phyloP scores from a whole-genome alignment of 2,797 vertebrate genomes.

The Etheostoma perlongum region DNA sequence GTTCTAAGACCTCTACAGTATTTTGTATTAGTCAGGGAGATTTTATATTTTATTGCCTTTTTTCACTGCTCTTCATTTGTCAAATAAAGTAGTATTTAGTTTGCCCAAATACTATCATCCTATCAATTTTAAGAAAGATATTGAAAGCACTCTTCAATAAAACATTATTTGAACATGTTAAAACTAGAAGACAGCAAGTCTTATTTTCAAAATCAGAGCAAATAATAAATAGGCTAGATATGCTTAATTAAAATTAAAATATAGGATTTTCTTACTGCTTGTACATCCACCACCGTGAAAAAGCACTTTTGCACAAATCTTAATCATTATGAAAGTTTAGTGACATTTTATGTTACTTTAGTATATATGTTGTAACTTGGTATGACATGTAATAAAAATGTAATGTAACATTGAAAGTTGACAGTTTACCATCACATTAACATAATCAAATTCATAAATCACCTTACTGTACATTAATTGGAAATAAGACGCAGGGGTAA shows the following conservation, averaged over 20 bases:
- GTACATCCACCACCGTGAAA: background rate
- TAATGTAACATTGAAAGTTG: background rate
- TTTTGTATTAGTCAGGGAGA: background rate
- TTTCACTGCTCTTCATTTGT: background rate
- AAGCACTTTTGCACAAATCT: background rate
- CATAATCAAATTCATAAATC: background rate
- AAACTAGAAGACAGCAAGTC: background rate
- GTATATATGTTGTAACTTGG: background rate
- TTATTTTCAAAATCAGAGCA: background rate
- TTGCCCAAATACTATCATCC: background rate
- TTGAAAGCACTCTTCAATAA: background rate
- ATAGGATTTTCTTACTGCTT: background rate
- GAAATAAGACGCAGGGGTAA: background rate
- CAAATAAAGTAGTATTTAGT: background rate
- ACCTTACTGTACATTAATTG: background rate
- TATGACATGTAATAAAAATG: constrained; percentile 9
- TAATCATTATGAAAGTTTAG: background rate
- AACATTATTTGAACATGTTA: background rate
- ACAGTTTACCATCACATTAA: background rate
- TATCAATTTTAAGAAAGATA: background rate
- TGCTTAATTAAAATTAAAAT: background rate
- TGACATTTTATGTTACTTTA: background rate
- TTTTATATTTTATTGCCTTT: background rate
- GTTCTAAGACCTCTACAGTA: background rate
- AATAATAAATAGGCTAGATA: background rate